Evolutionary conservation across 2,113 vertebrate genomes (phyloP).

Genomic region (Corapipo altera): DNA sequence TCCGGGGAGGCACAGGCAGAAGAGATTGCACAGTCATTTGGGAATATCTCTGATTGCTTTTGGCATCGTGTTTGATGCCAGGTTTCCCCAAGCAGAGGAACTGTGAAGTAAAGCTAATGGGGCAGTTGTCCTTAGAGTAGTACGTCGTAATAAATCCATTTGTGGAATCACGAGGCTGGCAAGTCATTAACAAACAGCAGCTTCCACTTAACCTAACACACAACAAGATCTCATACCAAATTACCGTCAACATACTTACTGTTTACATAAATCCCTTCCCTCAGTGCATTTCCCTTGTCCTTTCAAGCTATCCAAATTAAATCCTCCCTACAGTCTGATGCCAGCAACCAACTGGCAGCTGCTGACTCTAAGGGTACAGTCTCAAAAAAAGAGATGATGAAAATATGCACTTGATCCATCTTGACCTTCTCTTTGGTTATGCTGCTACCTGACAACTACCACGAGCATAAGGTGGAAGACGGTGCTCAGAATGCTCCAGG

Average conservation of each 20-base stretch:
- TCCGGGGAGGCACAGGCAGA: background rate
- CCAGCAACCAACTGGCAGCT: background rate
- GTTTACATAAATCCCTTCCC: background rate
- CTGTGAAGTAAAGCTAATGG: background rate
- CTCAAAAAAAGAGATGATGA: background rate
- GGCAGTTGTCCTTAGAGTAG: background rate
- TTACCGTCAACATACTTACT: background rate
- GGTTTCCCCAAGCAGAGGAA: background rate
- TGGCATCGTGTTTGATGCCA: background rate
- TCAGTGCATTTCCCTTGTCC: background rate
- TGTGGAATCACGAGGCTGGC: background rate
- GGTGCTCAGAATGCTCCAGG: background rate
- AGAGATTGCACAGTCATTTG: background rate
- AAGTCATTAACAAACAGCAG: background rate
- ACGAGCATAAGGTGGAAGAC: background rate
- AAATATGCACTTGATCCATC: background rate
- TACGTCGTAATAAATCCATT: background rate
- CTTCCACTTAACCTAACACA: constrained; percentile 16
- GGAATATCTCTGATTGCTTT: background rate
- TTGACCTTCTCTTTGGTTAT: background rate
- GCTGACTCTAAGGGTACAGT: background rate
- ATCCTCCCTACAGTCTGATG: background rate
- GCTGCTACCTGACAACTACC: background rate
- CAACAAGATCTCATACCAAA: background rate
- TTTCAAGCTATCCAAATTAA: background rate